Base-by-base conservation (phyloP, 2,888 invertebrate genomes). In the Agrotis exclamationis region DNA sequence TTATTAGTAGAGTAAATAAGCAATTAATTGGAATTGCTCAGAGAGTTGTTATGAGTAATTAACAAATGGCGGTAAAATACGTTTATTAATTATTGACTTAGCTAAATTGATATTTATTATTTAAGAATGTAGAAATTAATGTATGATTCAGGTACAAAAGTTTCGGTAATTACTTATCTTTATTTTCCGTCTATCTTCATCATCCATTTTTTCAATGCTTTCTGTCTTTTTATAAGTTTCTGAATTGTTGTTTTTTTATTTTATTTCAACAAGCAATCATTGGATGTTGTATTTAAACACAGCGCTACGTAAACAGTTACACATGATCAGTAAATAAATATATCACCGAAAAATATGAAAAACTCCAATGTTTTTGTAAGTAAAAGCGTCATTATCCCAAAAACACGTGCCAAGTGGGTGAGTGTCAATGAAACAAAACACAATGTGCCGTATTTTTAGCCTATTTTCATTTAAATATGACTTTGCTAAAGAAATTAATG, bases 321-420 rank as follows among this genome's bases (percentile, higher is more conserved):
- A 78, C 33, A 60, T 59, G 48, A 63, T 78, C 72, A 70, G 68
- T 68, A 75, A 86, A 85, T 81, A 83, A 76, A 76, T 73, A 78
- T 72, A 79, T 87, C 71, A 82, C 76, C 74, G 76, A 77, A 86
- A 39, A 84, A 82, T 81, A 83, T 83, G 79, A 87, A 81, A 79
- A 82, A 70, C 68, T 82, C 74, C 76, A 86, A 85, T 88, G 84
- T 89, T 89, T 87, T 89, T 71, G 84, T 86, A 84, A 84, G 88
- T 85, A 86, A 89, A 86, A 88, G 85, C 85, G 82, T 83, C 80
- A 83, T 81, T 83, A 79, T 83, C 66, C 79, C 71, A 70, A 85
- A 85, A 72, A 79, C 75, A 82, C 60, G 88, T 95, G 95, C 95
- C 96, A 95, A 96, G 91, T 95, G 88, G 94, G 95, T 94, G 95